Evolutionary conservation across 2,888 invertebrate species (phyloP).

Genomic region (Lithosia quadra): DNA sequence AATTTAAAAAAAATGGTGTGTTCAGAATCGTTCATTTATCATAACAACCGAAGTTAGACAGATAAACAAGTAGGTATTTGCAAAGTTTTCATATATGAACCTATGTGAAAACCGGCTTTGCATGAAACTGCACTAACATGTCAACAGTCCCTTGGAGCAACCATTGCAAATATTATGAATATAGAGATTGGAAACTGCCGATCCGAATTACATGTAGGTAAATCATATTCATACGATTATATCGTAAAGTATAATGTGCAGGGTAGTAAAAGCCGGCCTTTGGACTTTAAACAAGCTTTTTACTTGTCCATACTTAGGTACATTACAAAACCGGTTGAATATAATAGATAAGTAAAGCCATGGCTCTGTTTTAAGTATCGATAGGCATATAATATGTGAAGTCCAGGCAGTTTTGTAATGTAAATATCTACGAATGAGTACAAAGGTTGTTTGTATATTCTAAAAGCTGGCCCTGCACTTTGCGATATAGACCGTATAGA

Average conservation of each 20-base stretch:
- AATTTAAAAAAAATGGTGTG: too few species aligned
- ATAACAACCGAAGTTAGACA: too few species aligned
- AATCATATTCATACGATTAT: slow-evolving; percentile 1
- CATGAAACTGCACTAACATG: not conserved
- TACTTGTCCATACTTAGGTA: too few species aligned
- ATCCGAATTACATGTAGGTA: not conserved
- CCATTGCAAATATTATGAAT: not conserved
- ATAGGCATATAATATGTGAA: not conserved
- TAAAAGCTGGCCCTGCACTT: not conserved
- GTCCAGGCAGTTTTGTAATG: not conserved
- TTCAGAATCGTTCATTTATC: too few species aligned
- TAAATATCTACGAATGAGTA: not conserved
- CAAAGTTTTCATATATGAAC: not conserved
- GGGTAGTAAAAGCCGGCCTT: not conserved
- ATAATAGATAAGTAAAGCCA: not conserved
- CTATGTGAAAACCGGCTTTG: not conserved
- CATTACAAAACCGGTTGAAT: slow-evolving; percentile 2
- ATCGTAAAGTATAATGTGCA: not conserved
- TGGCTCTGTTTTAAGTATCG: not conserved
- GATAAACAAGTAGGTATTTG: too few species aligned
- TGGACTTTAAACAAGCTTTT: not conserved
- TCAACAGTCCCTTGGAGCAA: not conserved
- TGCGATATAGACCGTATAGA: too few species aligned
- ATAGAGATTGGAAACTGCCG: not conserved
- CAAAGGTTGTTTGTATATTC: not conserved